Conservation (phyloP, 2,113 vertebrate species). For the Catharus bicknelli region DNA sequence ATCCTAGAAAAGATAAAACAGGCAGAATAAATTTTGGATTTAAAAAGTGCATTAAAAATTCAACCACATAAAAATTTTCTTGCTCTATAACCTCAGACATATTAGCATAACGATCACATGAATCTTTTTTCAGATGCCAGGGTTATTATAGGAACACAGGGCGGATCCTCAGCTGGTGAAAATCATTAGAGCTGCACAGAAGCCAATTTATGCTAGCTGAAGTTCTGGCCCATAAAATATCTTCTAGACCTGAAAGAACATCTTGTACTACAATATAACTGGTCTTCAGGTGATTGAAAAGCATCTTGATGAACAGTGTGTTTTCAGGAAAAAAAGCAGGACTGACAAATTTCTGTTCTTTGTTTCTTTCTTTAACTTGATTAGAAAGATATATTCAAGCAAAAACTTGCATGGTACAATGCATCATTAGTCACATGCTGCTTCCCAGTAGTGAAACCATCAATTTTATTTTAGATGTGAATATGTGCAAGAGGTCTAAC, state of each 20-base stretch:
- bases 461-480: constrained; percentile 30
- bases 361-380: constrained; percentile 5
- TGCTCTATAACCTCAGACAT: background rate
- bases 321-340: background rate
- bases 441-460: constrained; percentile 33
- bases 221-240: constrained; percentile 58
- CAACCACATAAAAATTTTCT: constrained; percentile 11
- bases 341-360: background rate
- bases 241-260: constrained; percentile 46
- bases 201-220: constrained; percentile 40
- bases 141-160: constrained; percentile 39
- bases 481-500: constrained; percentile 7
- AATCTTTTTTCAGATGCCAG: constrained; percentile 28
- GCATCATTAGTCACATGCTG: constrained; percentile 24
- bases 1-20: background rate
- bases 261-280: constrained; percentile 19
- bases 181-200: constrained; percentile 8
- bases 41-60: constrained; percentile 20
- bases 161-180: constrained; percentile 47
- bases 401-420: background rate
- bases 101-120: constrained; percentile 14
- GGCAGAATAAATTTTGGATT: constrained; percentile 43
- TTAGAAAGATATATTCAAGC: background rate
- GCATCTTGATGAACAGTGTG: background rate
- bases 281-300: constrained; percentile 49